Evolutionary conservation across 1,140 invertebrate genomes (phyloP), one percentile per base, ranked within the genome.

Genomic region (Drosophila rufa): DNA sequence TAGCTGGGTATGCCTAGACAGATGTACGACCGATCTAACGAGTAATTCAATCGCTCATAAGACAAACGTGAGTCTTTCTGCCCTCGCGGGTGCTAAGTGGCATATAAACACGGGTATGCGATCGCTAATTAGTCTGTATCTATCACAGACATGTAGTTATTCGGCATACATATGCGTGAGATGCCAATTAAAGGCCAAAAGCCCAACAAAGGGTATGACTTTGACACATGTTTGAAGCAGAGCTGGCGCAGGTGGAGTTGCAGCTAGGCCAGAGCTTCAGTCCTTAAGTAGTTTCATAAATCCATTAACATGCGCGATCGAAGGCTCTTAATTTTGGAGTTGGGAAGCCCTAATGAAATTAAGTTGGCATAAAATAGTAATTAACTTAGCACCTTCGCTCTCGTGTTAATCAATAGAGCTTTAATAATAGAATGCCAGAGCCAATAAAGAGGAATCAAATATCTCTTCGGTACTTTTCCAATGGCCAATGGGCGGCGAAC

Each of bases 341-440:
- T 69, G 6, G 25, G 50, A 15, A 17, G 14, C 12, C 51, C 42
- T 77, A 69, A 77, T 77, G 64, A 68, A 77, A 77, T 77, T 77
- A 69, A n/a, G 15, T 42, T n/a, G 22, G 38, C 48, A 73, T 73
- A 51, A 53, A 53, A 38, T 38, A 45, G 38, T 80, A 82, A 91
- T 85, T 85, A 80, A 90, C 40, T 90, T 91, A 90, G 43, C 86
- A 85, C 81, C 51, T 80, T 59, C 25, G 5, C 45, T 33, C 45
- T 33, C 11, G 46, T 80, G 83, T 70, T 83, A 80, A 87, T 87
- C 64, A 48, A 58, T 59, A 40, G 47, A 68, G 40, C 43, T 58
- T 57, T 64, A 66, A 70, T 70, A 83, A 70, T 71, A 78, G 80
- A 87, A 80, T 51, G 14, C 19, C 30, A 19, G 9, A 36, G 60